Base-by-base conservation (phyloP, 2,797 vertebrate genomes). In the Poeciliopsis paucimaculata region DNA sequence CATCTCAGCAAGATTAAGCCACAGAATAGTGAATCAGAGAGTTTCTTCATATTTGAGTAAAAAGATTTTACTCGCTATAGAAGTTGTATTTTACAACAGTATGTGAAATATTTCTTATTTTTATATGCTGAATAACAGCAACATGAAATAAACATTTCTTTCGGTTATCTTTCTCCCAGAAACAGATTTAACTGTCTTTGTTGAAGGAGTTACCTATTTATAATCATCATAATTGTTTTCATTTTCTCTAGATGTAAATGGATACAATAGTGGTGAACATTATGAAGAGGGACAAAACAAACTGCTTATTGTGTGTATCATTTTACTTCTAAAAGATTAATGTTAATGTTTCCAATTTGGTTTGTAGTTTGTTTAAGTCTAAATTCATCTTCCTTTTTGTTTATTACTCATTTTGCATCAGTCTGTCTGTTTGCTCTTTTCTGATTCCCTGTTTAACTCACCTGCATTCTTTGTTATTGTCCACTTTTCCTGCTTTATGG, bases 71-170 rank as follows among this genome's bases (percentile, higher is more conserved):
- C 84, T 86, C 79, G 20, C n/a, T 18, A 31, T 23, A 53, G 3
- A 23, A 1, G 72, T 60, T 80, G 60, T 86, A 85, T 88, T 86
- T 84, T 75, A n/a, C 49, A 66, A 77, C 66, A 49, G 49, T 85
- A 86, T 68, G 79, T 80, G 88, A 91, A 85, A 77, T 77, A 66
- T 80, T 84, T 79, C 71, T 76, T 89, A 91, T 92, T 87, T 89
- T 53, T 28, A 39, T 3, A 73, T 60, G 26, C 73, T 12, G 15
- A 81, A 77, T 62, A 82, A 88, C 53, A 47, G 57, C 34, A 76
- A 47, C n/a, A 83, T 72, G 74, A 85, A 83, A 70, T 68, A 39
- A 39, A 77, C 16, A 45, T 45, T 72, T 45, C 41, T 53, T 55
- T 73, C 26, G 3, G 34, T 16, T 18, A 47, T 34, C 28, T 73